Evolutionary conservation across 2,113 vertebrate genomes (phyloP).

Genomic region (Kryptolebias marmoratus): DNA sequence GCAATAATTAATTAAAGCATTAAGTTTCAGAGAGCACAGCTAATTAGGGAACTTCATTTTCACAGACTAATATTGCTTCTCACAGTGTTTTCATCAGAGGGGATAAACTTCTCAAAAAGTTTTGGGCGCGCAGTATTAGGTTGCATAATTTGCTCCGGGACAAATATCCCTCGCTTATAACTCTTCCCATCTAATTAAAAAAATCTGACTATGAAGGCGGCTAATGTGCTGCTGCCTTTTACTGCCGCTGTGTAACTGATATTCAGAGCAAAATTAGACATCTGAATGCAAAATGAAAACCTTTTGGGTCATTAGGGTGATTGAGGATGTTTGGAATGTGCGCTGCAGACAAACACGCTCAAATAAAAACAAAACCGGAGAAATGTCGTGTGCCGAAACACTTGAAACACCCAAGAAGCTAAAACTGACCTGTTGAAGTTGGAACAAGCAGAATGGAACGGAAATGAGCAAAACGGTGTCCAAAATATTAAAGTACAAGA

Average conservation of each 20-base stretch:
- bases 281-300: conserved; percentile 1
- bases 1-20: conserved; percentile 46
- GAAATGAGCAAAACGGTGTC: too few relatives aligned
- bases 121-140: conserved; percentile 19
- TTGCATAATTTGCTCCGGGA: conserved; percentile 26
- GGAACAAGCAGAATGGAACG: too few relatives aligned
- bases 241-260: background rate
- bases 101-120: conserved; percentile 21
- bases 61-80: conserved; percentile 20
- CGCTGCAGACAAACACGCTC: background rate
- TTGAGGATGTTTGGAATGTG: background rate
- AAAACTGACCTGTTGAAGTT: too few relatives aligned
- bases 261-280: background rate
- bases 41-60: conserved; percentile 50
- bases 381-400: too few relatives aligned
- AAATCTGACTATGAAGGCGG: conserved; percentile 8
- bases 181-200: conserved; percentile 14
- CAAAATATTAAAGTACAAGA: too few relatives aligned
- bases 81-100: conserved; percentile 14
- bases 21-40: conserved; percentile 31
- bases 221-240: background rate
- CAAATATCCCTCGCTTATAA: conserved; percentile 13
- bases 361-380: background rate
- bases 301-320: background rate
- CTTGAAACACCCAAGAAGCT: too few relatives aligned